Evolutionary conservation across 2,797 vertebrate species (phyloP).

Genomic region (Oceanodroma leucorhoa): DNA sequence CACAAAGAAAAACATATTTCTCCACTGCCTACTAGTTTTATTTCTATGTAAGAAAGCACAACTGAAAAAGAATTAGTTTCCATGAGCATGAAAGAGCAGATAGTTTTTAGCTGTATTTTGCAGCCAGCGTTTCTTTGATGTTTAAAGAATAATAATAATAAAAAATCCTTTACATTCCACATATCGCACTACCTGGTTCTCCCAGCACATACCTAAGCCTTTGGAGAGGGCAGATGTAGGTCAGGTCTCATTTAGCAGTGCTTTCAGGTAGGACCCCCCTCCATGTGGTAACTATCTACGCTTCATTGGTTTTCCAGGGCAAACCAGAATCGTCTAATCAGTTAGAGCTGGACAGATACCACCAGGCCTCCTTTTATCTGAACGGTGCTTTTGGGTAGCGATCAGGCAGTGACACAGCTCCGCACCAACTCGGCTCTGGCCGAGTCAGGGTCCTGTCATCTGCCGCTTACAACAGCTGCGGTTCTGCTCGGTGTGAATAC

Average conservation of each 20-base stretch:
- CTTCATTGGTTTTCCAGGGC: background rate
- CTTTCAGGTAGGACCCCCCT: background rate
- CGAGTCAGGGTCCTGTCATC: accelerated
- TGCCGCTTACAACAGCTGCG: background rate
- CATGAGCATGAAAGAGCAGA: background rate
- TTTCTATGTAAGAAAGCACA: background rate
- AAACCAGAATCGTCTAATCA: background rate
- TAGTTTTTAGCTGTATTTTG: background rate
- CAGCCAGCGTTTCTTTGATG: background rate
- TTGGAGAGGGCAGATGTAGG: background rate
- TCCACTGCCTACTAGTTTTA: background rate
- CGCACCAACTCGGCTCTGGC: background rate
- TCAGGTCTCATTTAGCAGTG: background rate
- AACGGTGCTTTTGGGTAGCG: background rate
- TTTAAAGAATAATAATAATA: background rate
- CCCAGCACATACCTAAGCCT: background rate
- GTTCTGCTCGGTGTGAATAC: background rate
- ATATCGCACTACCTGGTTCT: background rate
- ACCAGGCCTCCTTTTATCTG: background rate
- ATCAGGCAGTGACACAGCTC: background rate
- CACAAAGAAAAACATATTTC: background rate
- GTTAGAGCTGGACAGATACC: background rate
- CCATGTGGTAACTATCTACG: accelerated
- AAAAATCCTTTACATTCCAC: background rate
- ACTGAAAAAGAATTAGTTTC: background rate